A percentile compares a stretch with the other conserved stretches of the same genome.
Conservation (phyloP, 1,140 invertebrate species). For the Rhopalosiphum padi region DNA sequence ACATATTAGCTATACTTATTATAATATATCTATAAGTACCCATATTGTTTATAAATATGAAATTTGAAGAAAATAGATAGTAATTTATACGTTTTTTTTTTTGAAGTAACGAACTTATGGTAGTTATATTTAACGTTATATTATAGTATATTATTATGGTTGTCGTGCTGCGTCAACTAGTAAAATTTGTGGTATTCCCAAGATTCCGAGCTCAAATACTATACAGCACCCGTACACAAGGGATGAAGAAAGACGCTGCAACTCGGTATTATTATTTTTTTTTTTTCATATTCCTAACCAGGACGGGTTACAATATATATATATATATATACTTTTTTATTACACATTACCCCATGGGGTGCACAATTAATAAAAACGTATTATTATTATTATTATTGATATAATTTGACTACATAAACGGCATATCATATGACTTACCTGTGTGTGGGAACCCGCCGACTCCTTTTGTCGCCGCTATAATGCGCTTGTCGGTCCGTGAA, state of each 20-base stretch:
- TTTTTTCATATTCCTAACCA: background rate
- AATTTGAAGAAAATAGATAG: background rate
- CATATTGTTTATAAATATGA: background rate
- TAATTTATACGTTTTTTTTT: background rate
- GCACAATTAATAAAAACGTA: conserved; percentile 56
- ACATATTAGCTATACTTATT: background rate
- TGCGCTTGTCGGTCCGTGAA: conserved; percentile 55
- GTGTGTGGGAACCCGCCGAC: conserved; percentile 50
- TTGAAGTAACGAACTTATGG: background rate
- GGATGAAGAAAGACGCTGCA: background rate
- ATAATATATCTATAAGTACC: background rate
- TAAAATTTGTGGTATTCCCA: background rate
- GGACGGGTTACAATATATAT: conserved; percentile 13
- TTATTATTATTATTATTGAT: conserved; percentile 32
- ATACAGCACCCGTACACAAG: background rate
- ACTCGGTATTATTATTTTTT: background rate
- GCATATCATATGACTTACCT: conserved; percentile 41
- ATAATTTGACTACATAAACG: conserved; percentile 53
- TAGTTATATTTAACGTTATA: background rate
- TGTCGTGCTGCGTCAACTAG: background rate
- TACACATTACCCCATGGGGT: conserved; percentile 42
- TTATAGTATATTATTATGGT: background rate
- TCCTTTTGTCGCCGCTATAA: conserved; percentile 53
- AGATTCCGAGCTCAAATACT: background rate
- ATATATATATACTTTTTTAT: background rate